Percentiles rank a stretch among this genome's conserved stretches.
Conservation (phyloP, 1,140 invertebrate species). For the Aphelenchoides besseyi region DNA sequence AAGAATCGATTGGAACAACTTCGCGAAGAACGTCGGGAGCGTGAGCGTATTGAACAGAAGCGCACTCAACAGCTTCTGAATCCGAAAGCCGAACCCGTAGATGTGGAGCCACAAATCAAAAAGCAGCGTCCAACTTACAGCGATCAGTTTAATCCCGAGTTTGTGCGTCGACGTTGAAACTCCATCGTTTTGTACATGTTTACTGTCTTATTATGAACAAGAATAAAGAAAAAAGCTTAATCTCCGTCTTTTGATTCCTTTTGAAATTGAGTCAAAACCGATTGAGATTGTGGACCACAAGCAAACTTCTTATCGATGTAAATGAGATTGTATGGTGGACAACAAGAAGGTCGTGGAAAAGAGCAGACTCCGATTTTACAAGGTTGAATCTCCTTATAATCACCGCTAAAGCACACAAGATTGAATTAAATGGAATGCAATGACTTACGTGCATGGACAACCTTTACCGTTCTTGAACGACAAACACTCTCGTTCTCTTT, state of each 20-base stretch:
- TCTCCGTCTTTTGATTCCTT: slow-evolving; percentile 15
- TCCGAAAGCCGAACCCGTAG: slow-evolving; percentile 43
- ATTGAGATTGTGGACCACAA: slow-evolving; percentile 38
- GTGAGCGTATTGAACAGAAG: slow-evolving; percentile 70
- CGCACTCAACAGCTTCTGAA: slow-evolving; percentile 22
- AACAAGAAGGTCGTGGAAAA: slow-evolving; percentile 47
- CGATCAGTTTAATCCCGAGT: slow-evolving; percentile 84
- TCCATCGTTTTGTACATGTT: background rate
- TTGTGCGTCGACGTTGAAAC: slow-evolving; percentile 69
- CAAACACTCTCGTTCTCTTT: slow-evolving; percentile 39
- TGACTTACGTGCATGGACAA: slow-evolving; percentile 40
- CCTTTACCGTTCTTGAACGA: slow-evolving; percentile 44
- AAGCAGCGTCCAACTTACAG: slow-evolving; percentile 73
- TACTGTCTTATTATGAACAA: no score
- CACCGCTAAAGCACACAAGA: slow-evolving; percentile 44
- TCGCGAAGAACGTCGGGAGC: slow-evolving; percentile 65
- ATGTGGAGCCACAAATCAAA: slow-evolving; percentile 59
- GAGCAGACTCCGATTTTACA: slow-evolving; percentile 46
- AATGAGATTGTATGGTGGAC: slow-evolving; percentile 44
- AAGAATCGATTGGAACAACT: slow-evolving; percentile 70
- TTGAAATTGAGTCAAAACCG: background rate
- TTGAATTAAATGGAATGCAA: background rate
- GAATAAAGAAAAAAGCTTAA: background rate
- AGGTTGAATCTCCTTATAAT: slow-evolving; percentile 43
- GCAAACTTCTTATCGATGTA: slow-evolving; percentile 44